Conservation (phyloP, 2,888 invertebrate genomes). For the Watsonalla binaria region DNA sequence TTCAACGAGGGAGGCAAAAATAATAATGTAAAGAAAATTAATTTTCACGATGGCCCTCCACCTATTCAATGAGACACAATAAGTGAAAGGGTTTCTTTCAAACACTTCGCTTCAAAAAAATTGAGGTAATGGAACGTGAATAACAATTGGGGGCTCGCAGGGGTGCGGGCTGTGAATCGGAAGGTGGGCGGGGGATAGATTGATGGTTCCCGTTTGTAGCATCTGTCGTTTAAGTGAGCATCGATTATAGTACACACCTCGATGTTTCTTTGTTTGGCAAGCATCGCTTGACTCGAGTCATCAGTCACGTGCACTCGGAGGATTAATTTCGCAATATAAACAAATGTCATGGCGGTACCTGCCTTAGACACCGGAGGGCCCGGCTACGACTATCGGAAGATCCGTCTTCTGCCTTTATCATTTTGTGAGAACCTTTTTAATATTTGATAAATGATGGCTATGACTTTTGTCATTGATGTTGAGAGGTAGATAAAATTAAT, state of each 20-base stretch:
- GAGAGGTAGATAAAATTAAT: constrained; percentile 8
- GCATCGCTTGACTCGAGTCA: constrained; percentile 61
- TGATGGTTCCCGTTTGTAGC: constrained; percentile 76
- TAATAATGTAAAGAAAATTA: constrained; percentile 8
- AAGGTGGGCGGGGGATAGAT: constrained; percentile 53
- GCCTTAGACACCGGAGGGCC: constrained; percentile 35
- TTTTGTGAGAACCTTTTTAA: constrained; percentile 43
- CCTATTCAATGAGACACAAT: constrained; percentile 70
- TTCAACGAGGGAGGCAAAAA: constrained; percentile 29
- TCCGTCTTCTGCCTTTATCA: constrained; percentile 36
- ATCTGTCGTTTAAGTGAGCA: constrained; percentile 76
- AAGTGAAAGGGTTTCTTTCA: constrained; percentile 73
- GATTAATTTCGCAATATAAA: constrained; percentile 66
- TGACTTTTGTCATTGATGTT: constrained; percentile 28
- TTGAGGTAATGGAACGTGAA: constrained; percentile 77
- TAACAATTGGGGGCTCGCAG: constrained; percentile 69
- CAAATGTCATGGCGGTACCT: constrained; percentile 64
- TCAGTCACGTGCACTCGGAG: constrained; percentile 52
- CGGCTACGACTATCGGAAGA: constrained; percentile 36
- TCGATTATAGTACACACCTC: constrained; percentile 73
- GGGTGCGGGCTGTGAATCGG: constrained; percentile 33
- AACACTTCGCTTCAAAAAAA: constrained; percentile 72
- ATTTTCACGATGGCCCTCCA: constrained; percentile 50
- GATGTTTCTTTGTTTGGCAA: constrained; percentile 69
- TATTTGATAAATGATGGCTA: constrained; percentile 42